Evolutionary conservation across 2,888 invertebrate genomes (phyloP).

Genomic region (Amblyjoppa fuscipennis): DNA sequence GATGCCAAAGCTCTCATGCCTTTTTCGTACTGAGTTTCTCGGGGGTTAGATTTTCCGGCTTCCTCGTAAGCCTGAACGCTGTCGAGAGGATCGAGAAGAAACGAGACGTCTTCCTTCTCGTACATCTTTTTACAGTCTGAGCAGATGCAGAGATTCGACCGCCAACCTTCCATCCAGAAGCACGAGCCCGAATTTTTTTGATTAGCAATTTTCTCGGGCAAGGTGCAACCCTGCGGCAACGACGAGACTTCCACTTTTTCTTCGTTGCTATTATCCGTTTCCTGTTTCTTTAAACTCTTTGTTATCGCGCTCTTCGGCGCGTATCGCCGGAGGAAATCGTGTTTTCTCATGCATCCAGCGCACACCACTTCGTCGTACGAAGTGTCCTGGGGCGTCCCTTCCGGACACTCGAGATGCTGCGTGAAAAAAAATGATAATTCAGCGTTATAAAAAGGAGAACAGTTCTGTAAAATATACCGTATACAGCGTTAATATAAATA

Average conservation of each 20-base stretch:
- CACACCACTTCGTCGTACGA: conserved; percentile 94
- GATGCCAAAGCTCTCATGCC: conserved; percentile 92
- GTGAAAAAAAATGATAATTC: background rate
- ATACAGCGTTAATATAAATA: background rate
- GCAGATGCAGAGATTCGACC: conserved; percentile 91
- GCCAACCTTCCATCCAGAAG: conserved; percentile 92
- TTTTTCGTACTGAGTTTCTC: conserved; percentile 90
- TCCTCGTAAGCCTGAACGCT: conserved; percentile 93
- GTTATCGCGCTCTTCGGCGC: conserved; percentile 83
- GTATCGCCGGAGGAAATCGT: conserved; percentile 92
- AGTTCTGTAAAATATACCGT: background rate
- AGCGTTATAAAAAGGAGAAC: background rate
- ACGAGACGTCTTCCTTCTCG: conserved; percentile 89
- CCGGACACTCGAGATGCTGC: conserved; percentile 89
- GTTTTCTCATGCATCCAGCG: conserved; percentile 90
- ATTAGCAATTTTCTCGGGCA: conserved; percentile 73
- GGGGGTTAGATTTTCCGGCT: conserved; percentile 88
- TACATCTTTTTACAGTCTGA: conserved; percentile 89
- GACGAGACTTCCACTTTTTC: conserved; percentile 76
- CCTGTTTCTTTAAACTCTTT: conserved; percentile 73
- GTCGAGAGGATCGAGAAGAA: conserved; percentile 92
- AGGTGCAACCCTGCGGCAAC: conserved; percentile 74
- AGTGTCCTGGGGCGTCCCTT: conserved; percentile 87
- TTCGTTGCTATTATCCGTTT: conserved; percentile 72
- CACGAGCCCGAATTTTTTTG: conserved; percentile 87